Percentiles rank a stretch among this genome's conserved stretches.
These are phyloP conservation scores for Troides oblongomaculatus DNA, from an alignment of 2,888 invertebrate species.

Conservation along the genomic window DNA sequence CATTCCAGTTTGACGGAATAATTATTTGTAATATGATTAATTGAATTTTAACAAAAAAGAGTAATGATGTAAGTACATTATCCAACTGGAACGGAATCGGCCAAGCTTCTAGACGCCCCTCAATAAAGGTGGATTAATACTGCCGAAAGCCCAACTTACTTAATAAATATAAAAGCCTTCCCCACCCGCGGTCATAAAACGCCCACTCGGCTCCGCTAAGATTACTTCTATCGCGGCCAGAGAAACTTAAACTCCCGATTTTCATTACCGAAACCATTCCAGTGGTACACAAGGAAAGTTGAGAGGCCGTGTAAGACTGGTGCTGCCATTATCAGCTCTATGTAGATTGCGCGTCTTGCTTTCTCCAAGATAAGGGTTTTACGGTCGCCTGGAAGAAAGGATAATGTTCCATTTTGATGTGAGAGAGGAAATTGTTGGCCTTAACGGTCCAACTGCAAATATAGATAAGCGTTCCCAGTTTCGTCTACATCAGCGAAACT, in stretches of 20 bases:
- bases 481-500: constrained; percentile 13
- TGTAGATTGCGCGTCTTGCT: constrained; percentile 76
- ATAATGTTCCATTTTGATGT: constrained; percentile 76
- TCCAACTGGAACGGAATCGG: constrained; percentile 28
- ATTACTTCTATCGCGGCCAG: constrained; percentile 73
- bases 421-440: constrained; percentile 59
- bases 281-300: constrained; percentile 43
- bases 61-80: constrained; percentile 17
- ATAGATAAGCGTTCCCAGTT: constrained; percentile 49
- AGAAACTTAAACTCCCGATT: constrained; percentile 51
- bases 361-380: constrained; percentile 77
- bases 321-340: constrained; percentile 75
- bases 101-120: constrained; percentile 66
- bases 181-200: constrained; percentile 74
- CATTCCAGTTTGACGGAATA: too few relatives aligned
- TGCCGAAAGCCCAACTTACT: constrained; percentile 80
- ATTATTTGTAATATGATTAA: not conserved
- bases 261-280: constrained; percentile 56
- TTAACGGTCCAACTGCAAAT: constrained; percentile 60
- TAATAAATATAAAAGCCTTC: constrained; percentile 81
- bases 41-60: not conserved
- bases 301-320: constrained; percentile 50
- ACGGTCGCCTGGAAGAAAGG: constrained; percentile 72
- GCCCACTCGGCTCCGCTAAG: constrained; percentile 74
- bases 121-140: constrained; percentile 79